Percentiles rank a stretch among this genome's conserved stretches.
Conservation (phyloP, 1,140 invertebrate species). For the Chrysomallon squamiferum region DNA sequence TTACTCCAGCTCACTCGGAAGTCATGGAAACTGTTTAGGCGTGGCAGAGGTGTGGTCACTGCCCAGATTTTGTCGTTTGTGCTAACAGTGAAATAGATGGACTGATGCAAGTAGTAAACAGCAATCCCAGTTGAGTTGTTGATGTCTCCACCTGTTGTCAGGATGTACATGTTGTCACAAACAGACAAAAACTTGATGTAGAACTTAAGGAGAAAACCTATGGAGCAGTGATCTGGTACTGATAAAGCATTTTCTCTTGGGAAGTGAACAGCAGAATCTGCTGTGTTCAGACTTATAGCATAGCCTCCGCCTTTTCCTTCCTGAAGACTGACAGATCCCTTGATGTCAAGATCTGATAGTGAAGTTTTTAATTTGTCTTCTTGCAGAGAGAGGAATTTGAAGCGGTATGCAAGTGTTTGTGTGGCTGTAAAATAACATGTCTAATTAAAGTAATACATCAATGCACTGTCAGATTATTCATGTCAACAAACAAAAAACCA, state of each 20-base stretch:
- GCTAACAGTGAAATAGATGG: constrained; percentile 26
- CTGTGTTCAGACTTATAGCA: not conserved
- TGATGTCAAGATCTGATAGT: not conserved
- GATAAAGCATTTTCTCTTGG: not conserved
- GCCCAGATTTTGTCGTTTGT: constrained; percentile 30
- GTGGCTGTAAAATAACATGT: no score
- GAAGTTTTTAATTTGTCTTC: constrained; percentile 13
- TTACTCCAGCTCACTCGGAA: not conserved
- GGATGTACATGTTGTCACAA: constrained; percentile 26
- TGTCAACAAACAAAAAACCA: no score
- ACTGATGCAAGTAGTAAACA: constrained; percentile 25
- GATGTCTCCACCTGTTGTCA: constrained; percentile 30
- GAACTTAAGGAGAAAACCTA: constrained; percentile 38
- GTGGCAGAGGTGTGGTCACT: constrained; percentile 13
- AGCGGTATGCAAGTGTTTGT: not conserved
- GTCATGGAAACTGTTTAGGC: constrained; percentile 7
- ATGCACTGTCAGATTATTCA: no score
- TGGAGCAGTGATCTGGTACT: constrained; percentile 21
- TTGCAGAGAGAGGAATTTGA: constrained; percentile 19
- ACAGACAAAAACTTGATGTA: constrained; percentile 22
- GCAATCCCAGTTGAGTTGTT: constrained; percentile 21
- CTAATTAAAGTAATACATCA: no score
- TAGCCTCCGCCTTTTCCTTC: not conserved
- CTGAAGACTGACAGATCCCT: not conserved
- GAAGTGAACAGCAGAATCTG: not conserved